Conservation (phyloP, 2,113 vertebrate species). For the Cebus imitator region DNA sequence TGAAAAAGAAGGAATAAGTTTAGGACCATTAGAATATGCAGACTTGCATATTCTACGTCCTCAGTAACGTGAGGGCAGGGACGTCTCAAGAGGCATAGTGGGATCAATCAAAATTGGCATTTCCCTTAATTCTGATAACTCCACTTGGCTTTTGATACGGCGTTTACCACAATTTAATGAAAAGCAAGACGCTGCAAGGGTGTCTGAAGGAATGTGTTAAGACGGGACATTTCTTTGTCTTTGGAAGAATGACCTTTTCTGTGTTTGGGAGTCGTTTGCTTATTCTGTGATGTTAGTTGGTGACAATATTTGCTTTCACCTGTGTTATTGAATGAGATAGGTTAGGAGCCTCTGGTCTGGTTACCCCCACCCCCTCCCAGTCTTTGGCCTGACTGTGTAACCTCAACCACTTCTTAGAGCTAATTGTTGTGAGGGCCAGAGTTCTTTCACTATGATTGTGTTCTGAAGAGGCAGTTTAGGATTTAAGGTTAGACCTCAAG, state of each 20-base stretch:
- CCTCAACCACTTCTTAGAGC: not conserved
- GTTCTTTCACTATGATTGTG: not conserved
- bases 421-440: not conserved
- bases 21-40: conserved; percentile 55
- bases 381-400: conserved; percentile 17
- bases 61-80: not conserved
- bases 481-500: not conserved
- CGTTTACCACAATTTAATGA: not conserved
- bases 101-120: not conserved
- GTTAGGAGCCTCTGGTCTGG: not conserved
- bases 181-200: not conserved
- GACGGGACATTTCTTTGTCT: not conserved
- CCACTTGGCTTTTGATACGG: not conserved
- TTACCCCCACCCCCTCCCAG: not conserved
- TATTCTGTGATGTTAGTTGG: not conserved
- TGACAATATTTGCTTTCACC: not conserved
- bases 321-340: not conserved
- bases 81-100: not conserved
- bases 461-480: not conserved
- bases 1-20: conserved; percentile 73
- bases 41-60: conserved; percentile 56
- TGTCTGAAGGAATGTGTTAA: not conserved
- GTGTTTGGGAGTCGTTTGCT: not conserved
- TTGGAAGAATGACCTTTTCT: not conserved
- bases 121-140: conserved; percentile 12